Percentiles rank a stretch among this genome's conserved stretches.
These are phyloP conservation scores for Proctacanthus coquilletti DNA, from an alignment of 1,140 invertebrate genomes.

Conservation along the genomic window DNA sequence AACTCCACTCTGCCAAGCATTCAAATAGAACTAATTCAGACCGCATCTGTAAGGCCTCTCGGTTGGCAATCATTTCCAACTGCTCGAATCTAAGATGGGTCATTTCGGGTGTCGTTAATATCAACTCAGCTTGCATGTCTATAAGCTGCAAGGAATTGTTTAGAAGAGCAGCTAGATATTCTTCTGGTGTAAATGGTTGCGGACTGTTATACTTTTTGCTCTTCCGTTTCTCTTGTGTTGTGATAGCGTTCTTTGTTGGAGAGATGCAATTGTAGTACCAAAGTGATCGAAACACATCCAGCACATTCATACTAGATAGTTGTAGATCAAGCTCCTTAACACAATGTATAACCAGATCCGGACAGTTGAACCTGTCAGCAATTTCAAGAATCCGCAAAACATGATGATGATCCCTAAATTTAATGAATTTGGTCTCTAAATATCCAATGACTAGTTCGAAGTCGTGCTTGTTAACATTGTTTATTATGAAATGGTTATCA, in stretches of 20 bases:
- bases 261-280: slow-evolving; percentile 26
- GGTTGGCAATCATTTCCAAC: slow-evolving; percentile 24
- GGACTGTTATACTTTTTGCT: slow-evolving; percentile 19
- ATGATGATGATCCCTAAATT: slow-evolving; percentile 26
- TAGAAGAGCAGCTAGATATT: slow-evolving; percentile 22
- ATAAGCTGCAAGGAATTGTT: slow-evolving; percentile 27
- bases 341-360: slow-evolving; percentile 26
- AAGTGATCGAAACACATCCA: slow-evolving; percentile 25
- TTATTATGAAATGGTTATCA: slow-evolving; percentile 27
- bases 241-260: slow-evolving; percentile 22
- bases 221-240: slow-evolving; percentile 15
- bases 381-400: slow-evolving; percentile 24
- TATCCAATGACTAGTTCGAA: slow-evolving; percentile 27
- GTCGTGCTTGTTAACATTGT: slow-evolving; percentile 25
- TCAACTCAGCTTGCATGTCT: slow-evolving; percentile 24
- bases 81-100: slow-evolving; percentile 24
- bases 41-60: slow-evolving; percentile 20
- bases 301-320: slow-evolving; percentile 20
- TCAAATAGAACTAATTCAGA: slow-evolving; percentile 24
- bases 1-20: slow-evolving; percentile 25
- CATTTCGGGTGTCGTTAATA: slow-evolving; percentile 19
- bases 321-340: slow-evolving; percentile 28
- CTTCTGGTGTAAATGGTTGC: slow-evolving; percentile 27
- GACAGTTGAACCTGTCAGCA: slow-evolving; percentile 26
- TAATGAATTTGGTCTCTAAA: slow-evolving; percentile 26